These are phyloP conservation scores for Spermophilus dauricus DNA, from an alignment of 2,113 vertebrate genomes.

Conservation along the genomic window DNA sequence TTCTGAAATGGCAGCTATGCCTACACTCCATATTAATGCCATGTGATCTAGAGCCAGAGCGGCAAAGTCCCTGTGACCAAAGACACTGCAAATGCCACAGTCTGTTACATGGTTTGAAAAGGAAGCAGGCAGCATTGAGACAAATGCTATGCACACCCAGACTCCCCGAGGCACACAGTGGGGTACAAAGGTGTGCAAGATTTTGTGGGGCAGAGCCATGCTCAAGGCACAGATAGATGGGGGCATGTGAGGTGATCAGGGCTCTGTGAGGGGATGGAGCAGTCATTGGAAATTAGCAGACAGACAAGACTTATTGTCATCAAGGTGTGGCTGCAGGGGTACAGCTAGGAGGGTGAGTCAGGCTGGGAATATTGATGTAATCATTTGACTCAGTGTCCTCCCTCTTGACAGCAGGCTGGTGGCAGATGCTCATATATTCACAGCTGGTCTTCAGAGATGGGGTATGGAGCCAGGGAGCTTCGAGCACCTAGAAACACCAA, in stretches of 20 bases:
- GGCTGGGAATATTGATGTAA: conserved; percentile 72
- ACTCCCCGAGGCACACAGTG: not conserved
- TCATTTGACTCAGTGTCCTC: conserved; percentile 49
- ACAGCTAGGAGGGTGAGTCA: not conserved
- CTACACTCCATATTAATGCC: not conserved
- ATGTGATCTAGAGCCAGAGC: not conserved
- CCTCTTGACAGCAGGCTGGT: not conserved
- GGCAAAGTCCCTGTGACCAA: not conserved
- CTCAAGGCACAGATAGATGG: not conserved
- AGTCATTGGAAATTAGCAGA: not conserved
- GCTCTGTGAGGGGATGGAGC: not conserved
- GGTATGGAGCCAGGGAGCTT: conserved; percentile 23
- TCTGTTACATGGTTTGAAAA: not conserved
- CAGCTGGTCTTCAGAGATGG: conserved; percentile 4
- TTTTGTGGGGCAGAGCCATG: not conserved
- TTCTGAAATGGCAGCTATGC: not conserved
- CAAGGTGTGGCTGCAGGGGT: not conserved
- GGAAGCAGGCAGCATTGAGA: not conserved
- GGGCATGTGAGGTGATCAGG: not conserved
- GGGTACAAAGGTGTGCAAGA: not conserved
- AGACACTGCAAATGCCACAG: not conserved
- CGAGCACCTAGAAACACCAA: conserved; percentile 64
- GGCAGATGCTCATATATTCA: conserved; percentile 55
- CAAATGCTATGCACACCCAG: not conserved
- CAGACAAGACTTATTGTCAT: conserved; percentile 8